Percentiles rank a stretch among this genome's conserved stretches.
Conservation (phyloP, 1,140 invertebrate genomes). For the Lordiphosa stackelbergi region DNA sequence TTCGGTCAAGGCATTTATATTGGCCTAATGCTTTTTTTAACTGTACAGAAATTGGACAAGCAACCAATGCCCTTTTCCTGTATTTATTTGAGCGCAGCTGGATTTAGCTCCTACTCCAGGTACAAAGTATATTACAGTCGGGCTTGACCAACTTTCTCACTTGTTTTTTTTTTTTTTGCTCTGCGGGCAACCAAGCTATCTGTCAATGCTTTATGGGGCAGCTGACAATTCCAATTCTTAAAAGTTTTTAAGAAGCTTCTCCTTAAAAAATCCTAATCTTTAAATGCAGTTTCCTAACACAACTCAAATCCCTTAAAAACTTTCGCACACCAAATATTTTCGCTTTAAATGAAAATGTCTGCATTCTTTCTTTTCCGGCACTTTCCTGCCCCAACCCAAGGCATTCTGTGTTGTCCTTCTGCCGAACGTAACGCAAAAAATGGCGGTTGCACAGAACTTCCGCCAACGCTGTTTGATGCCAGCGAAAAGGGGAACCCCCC, state of each 20-base stretch:
- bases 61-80: too few species aligned
- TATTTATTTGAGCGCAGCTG: too few species aligned
- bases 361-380: not conserved
- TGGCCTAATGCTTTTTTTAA: too few species aligned
- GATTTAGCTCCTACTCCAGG: too few species aligned
- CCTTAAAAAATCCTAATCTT: not conserved
- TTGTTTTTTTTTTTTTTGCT: too few species aligned
- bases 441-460: conserved; percentile 64
- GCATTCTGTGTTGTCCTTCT: conserved; percentile 2
- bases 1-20: too few species aligned
- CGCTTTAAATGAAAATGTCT: not conserved
- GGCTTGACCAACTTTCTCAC: too few species aligned
- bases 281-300: not conserved
- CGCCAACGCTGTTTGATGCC: conserved; percentile 17
- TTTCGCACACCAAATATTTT: not conserved
- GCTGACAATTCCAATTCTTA: not conserved
- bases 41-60: too few species aligned
- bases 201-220: too few species aligned
- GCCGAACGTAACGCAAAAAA: conserved; percentile 18
- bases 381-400: not conserved
- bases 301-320: not conserved
- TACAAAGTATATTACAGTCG: too few species aligned
- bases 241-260: not conserved
- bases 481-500: conserved; percentile 19
- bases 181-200: too few species aligned